A percentile compares a stretch with the other conserved stretches of the same genome.
phyloP scores from a whole-genome alignment of 2,797 vertebrate genomes.

The Loriculus beryllinus region DNA sequence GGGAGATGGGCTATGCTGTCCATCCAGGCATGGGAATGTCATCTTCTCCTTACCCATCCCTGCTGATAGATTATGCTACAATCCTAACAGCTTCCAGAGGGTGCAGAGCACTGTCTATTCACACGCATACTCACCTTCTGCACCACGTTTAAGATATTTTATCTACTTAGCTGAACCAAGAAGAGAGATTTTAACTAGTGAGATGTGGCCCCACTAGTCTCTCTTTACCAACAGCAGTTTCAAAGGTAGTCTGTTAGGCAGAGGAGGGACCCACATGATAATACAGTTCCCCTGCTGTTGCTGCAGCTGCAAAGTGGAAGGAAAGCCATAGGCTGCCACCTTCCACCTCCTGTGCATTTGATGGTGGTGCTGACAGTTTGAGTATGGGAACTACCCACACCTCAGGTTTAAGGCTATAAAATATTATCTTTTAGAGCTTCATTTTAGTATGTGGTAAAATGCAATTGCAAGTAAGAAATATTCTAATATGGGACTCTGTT shows the following conservation, averaged over 20 bases:
- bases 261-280: constrained; percentile 4
- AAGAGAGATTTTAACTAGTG: not conserved
- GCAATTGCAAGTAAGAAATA: constrained; percentile 26
- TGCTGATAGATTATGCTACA: not conserved
- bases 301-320: not conserved
- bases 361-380: not conserved
- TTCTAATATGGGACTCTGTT: constrained; percentile 25
- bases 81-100: not conserved
- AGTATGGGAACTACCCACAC: not conserved
- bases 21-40: rapidly evolving
- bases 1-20: not conserved
- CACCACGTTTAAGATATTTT: not conserved
- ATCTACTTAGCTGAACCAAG: not conserved
- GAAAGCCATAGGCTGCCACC: not conserved
- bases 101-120: not conserved
- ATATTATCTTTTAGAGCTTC: not conserved
- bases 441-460: constrained; percentile 45
- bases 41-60: not conserved
- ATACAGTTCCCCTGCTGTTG: constrained; percentile 1
- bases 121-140: not conserved
- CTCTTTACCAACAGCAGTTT: not conserved
- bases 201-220: not conserved
- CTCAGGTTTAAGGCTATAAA: not conserved
- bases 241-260: constrained; percentile 28
- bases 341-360: not conserved